Base-by-base conservation (phyloP, 2,797 vertebrate species). In the Liparis tanakae region DNA sequence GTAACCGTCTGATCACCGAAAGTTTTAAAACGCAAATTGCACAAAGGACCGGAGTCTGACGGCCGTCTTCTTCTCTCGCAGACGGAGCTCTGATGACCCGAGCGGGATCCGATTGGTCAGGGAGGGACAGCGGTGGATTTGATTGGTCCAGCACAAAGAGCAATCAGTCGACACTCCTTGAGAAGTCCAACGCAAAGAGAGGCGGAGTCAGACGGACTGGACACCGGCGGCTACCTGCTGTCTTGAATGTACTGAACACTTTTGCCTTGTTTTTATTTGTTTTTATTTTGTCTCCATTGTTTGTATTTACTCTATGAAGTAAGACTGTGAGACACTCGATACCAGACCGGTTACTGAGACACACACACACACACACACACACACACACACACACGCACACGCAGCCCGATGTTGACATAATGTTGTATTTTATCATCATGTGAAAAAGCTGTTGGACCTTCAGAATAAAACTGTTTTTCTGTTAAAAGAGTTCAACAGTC, bases 71-170 rank as follows among this genome's bases (percentile, higher is more conserved):
- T 1, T 51, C 37, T 30, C 51, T 41, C 13, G 34, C 78, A 94
- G 94, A 94, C 95, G 33, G 94, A 95, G 74, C 90, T 95, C 46
- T 95, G 91, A 94, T 34, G 50, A 51, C 18, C 8, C 39, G 0
- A 7, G 37, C 37, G 6, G 20, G 56, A 10, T 74, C 59, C 61
- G 63, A 80, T 74, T 67, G 71, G 73, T 70, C 77, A 5, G 33
- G 41, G 60, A 58, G 39, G 57, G 41, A 55, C 57, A 51, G 50
- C 36, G 22, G 37, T 51, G 66, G 36, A 68, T 81, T 36, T 76
- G 75, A 87, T 75, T 85, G 76, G 77, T 78, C 57, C 37, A 12
- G 46, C 20, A 36, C 13, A 30, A 4, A 6, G 62, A 74, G 51
- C 34, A 25, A 25, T 58, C 44, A 10, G 22, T 18, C 8, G 65